Evolutionary conservation across 1,140 invertebrate genomes (phyloP), one percentile per base, ranked within the genome.

Genomic region (Nephila pilipes): DNA sequence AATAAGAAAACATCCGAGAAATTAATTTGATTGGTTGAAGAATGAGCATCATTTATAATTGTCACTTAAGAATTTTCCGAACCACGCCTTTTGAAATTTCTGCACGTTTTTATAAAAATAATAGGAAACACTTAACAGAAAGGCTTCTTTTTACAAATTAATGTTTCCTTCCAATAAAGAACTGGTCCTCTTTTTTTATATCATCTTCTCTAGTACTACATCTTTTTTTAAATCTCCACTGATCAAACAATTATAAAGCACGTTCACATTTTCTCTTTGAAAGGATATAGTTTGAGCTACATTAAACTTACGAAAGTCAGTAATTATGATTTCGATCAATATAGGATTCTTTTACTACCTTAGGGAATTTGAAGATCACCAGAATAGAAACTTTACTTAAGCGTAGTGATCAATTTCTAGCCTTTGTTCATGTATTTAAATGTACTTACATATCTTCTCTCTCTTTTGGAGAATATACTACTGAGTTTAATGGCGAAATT

Each of bases 261-360:
- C 38, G 55, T 88, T 88, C 20, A 32, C n/a, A 14, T 87, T 87
- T 87, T 87, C 58, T 87, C 20, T 88, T 69, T 36, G 1, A 20
- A 18, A 87, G 20, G 63, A 29, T 69, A n/a, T 58, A n/a, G 60
- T 88, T 25, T 54, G 63, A 69, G 87, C 32, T 88, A 88, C 87
- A 69, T 88, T 88, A n/a, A 88, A 88, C 87, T 75, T 88, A n/a
- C 87, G 5, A 32, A 88, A 88, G 58, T 54, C 60, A 57, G 60
- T 75, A 88, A 88, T 88, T 88, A 57, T 69, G 63, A 36, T 88
- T 69, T 20, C 60, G 63, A 88, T 69, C 87, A 69, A 88, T 75
- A 88, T 54, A 22, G 63, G 55, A 32, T 58, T 58, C 25, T 60
- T 20, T 60, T 18, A 2, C 81, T 29, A 25, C 54, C 81, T 29